Percentiles rank a stretch among this genome's conserved stretches.
Conservation (phyloP, 2,797 vertebrate genomes). For the Urosaurus nigricauda region DNA sequence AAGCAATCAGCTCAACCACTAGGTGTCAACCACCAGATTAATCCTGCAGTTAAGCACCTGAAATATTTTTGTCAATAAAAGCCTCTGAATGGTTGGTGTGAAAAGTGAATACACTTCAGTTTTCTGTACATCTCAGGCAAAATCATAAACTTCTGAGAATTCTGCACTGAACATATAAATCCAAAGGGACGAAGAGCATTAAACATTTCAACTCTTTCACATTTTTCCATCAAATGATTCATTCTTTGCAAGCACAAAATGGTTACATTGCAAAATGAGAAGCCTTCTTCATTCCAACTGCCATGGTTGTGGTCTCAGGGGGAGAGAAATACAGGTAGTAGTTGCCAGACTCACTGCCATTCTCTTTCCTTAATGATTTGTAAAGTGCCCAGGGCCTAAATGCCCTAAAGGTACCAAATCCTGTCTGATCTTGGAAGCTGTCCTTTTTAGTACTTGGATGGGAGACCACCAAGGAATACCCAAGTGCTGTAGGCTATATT, state of each 20-base stretch:
- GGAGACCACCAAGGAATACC: no score
- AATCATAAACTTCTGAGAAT: neutral
- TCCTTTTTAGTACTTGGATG: no score
- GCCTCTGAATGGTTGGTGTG: neutral
- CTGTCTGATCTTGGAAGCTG: no score
- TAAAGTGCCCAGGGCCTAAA: no score
- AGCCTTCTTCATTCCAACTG: no score
- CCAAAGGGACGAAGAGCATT: neutral
- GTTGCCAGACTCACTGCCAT: no score
- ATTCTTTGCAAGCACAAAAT: neutral
- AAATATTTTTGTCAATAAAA: slow-evolving; percentile 3
- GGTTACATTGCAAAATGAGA: neutral
- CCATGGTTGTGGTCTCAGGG: no score
- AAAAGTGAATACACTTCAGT: slow-evolving; percentile 1
- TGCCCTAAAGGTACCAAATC: no score
- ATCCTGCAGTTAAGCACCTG: slow-evolving; percentile 12
- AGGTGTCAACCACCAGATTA: slow-evolving; percentile 7
- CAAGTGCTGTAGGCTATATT: no score
- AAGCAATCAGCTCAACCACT: slow-evolving; percentile 11
- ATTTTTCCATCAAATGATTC: neutral
- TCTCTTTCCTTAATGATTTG: no score
- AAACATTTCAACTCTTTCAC: neutral
- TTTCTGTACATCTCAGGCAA: neutral
- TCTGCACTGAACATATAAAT: neutral
- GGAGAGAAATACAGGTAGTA: no score